Base-by-base conservation (phyloP, 1,140 invertebrate genomes). In the Camponotus pennsylvanicus region DNA sequence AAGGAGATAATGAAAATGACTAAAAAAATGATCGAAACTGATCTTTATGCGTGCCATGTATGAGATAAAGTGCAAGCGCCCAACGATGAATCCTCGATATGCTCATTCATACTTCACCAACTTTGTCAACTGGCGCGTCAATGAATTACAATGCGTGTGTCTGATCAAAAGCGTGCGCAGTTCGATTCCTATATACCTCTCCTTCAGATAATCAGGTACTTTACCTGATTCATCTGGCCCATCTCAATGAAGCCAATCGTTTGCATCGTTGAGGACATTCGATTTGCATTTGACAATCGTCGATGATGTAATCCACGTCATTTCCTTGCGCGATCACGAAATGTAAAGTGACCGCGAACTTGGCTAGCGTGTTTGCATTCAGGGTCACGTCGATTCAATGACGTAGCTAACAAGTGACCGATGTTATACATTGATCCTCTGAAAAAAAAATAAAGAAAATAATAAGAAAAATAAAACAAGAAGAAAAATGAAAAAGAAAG, bases 31-130 rank as follows among this genome's bases (percentile, higher is more conserved):
- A 2, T 1, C 18, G 21, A 0, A 32, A 45, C 8, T 8, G 9
- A 45, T 18, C n/a, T 57, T 45, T 78, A 91, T 88, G 89, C 88
- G 37, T 9, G 80, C 90, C 91, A 91, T 88, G 91, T 73, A 21
- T 69, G 45, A 82, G 90, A 90, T 90, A 87, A 91, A 87, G 86
- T 71, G 27, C 55, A 64, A 40, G n/a, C 34, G 73, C 32, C 21
- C 59, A 40, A 61, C 66, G 71, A 77, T 67, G 64, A 57, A 27
- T 49, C 42, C 78, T 78, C 88, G 63, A 89, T 92, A 89, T 92
- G 69, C 89, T 92, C 92, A 93, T 92, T 93, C 92, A 93, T 92
- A 92, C 87, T 90, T 90, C 45, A 49, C 40, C 40, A 42, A 8
- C 40, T 42, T 75, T 80, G 61, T 86, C 89, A 91, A 76, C 90